Evolutionary conservation across 2,113 vertebrate species (phyloP).

Genomic region (Lepisosteus osseus): DNA sequence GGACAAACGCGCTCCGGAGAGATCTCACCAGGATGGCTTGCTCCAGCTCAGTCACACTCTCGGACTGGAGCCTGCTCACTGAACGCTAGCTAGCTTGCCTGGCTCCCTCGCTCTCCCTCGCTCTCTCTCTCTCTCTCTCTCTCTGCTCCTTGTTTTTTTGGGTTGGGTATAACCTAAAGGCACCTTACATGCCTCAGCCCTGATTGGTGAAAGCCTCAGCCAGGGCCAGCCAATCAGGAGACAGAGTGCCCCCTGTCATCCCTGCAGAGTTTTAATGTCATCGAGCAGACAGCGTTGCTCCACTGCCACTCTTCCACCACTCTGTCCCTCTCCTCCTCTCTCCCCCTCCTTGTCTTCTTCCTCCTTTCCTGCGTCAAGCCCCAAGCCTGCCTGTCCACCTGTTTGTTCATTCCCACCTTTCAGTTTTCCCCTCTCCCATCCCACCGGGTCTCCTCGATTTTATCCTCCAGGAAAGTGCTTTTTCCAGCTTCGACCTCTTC

Average conservation of each 20-base stretch:
- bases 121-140: slow-evolving; percentile 29
- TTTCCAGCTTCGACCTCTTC: slow-evolving; percentile 12
- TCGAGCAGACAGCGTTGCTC: slow-evolving; percentile 51
- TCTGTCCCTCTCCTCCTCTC: slow-evolving; percentile 21
- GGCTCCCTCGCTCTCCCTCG: slow-evolving; percentile 28
- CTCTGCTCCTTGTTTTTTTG: slow-evolving; percentile 58
- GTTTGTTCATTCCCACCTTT: slow-evolving; percentile 51
- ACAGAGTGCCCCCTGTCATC: slow-evolving; percentile 66
- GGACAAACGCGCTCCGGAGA: too few species aligned
- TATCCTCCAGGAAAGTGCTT: slow-evolving; percentile 40
- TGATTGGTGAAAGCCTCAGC: slow-evolving; percentile 61
- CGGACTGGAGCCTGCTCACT: slow-evolving; percentile 42
- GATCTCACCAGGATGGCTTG: too few species aligned
- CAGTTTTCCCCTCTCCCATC: slow-evolving; percentile 22
- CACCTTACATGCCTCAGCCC: slow-evolving; percentile 71
- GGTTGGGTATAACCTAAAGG: slow-evolving; percentile 76
- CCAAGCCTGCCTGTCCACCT: too few species aligned
- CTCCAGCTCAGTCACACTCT: slow-evolving; percentile 38
- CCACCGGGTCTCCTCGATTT: slow-evolving; percentile 30
- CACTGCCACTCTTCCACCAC: not conserved
- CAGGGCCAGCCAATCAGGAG: slow-evolving; percentile 57
- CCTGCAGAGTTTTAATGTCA: slow-evolving; percentile 67
- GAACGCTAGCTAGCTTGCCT: slow-evolving; percentile 2
- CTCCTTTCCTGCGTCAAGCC: not conserved
- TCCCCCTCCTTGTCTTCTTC: slow-evolving; percentile 8